Evolutionary conservation across 2,113 vertebrate genomes (phyloP), one percentile per base, ranked within the genome.

Genomic region (Nibea coibor): DNA sequence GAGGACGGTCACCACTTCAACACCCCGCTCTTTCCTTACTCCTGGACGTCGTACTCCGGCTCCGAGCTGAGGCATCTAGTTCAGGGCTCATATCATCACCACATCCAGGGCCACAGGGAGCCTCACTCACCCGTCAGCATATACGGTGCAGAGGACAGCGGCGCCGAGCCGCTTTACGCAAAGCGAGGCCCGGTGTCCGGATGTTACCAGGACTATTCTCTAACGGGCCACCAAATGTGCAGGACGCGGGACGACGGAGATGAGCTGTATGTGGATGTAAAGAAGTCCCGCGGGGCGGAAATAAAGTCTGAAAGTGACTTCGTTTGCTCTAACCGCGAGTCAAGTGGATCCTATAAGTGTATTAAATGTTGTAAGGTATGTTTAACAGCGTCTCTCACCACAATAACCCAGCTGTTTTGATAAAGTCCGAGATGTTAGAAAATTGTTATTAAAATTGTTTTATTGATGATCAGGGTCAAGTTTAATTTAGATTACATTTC

Each of bases 281-380:
- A 95, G 77, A 95, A 94, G 65, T 91, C 94, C 53, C 94, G 96
- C 75, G 91, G 88, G 0, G 66, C 93, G 0, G 92, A 95, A 67
- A 95, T 97, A 91, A 97, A 99, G 91, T 81, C 96, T 68, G 96
- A 98, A 75, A 94, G 96, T 0, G 96, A 97, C 26, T 91, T 97
- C n/a, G 91, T 96, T 71, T 96, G 95, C 81, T 95, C 96, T 4
- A 95, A 95, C 4, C 70, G 97, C 39, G 94, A 97, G 22, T 88
- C 97, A 50, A 96, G 90, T 59, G 88, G 94, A 45, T 95, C 97
- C 35, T 99, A 96, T 86, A 99, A 97, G 85, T 99, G 98, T 89
- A 91, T 98, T 76, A 99, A 98, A 83, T 99, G 98, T 92, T 96
- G 95, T 87, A 99, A 99, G 97, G 98, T 99, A 93, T 16, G 26